Conservation (phyloP, 2,888 invertebrate genomes). For the Cephus pygmeus region DNA sequence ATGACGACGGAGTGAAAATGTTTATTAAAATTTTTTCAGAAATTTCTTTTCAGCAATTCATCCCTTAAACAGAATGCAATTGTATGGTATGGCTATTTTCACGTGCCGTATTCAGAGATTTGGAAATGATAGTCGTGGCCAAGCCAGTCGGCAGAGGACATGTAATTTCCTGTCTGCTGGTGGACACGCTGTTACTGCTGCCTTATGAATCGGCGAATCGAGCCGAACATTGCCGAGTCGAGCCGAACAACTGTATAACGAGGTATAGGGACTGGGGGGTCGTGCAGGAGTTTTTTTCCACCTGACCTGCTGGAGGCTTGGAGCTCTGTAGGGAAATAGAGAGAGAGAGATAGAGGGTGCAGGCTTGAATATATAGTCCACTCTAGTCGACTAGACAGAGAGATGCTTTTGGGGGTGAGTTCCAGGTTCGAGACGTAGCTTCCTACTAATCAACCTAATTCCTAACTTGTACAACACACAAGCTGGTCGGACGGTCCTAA, state of each 20-base stretch:
- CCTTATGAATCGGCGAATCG: slow-evolving; percentile 6
- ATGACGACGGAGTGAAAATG: not conserved
- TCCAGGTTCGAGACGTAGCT: slow-evolving; percentile 16
- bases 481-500: slow-evolving; percentile 56
- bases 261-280: not conserved
- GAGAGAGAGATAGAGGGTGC: not conserved
- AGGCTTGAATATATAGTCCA: not conserved
- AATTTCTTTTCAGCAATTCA: not conserved
- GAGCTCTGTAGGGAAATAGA: not conserved
- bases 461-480: slow-evolving; percentile 67
- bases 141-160: slow-evolving; percentile 36
- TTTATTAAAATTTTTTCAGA: not conserved
- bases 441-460: slow-evolving; percentile 65
- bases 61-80: not conserved
- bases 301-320: not conserved
- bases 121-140: not conserved
- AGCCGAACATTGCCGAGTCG: slow-evolving; percentile 11
- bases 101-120: not conserved
- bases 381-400: not conserved
- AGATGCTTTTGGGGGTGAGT: not conserved
- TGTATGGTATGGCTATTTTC: not conserved
- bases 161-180: slow-evolving; percentile 62
- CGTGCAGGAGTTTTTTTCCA: not conserved
- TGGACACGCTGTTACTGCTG: slow-evolving; percentile 34
- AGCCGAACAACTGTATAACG: slow-evolving; percentile 8